Conservation (phyloP, 30 jellyfish, hydroid and myxozoan species). For the Mastigias papua region DNA sequence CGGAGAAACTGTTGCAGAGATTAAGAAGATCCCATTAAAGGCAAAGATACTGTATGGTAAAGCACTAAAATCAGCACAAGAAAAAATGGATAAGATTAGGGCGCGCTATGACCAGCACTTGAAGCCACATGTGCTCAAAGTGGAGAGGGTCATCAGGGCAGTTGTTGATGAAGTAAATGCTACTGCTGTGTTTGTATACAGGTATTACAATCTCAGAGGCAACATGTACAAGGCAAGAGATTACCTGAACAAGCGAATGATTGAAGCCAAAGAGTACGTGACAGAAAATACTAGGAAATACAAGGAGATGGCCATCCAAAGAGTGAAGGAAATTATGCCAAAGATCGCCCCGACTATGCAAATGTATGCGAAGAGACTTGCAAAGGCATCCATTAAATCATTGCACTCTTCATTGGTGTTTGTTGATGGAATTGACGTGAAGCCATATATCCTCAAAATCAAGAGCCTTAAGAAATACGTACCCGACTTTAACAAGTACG, state of each 20-base stretch:
- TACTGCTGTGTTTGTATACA: slow-evolving; percentile 73
- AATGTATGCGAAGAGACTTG: slow-evolving; percentile 59
- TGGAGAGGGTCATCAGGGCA: slow-evolving; percentile 39
- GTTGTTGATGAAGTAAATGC: slow-evolving; percentile 76
- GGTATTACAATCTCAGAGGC: slow-evolving; percentile 73
- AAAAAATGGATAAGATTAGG: slow-evolving; percentile 22
- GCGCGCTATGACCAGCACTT: slow-evolving; percentile 40
- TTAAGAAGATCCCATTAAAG: slow-evolving; percentile 78
- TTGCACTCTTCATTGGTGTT: slow-evolving; percentile 74
- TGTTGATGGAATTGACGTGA: slow-evolving; percentile 77
- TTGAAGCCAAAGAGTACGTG: slow-evolving; percentile 29
- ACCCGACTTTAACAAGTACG: slow-evolving; percentile 75
- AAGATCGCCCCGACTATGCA: slow-evolving; percentile 54
- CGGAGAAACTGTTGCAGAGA: slow-evolving; percentile 92
- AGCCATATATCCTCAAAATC: slow-evolving; percentile 51
- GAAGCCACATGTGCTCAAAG: slow-evolving; percentile 48
- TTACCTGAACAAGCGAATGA: slow-evolving; percentile 8
- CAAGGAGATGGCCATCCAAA: slow-evolving; percentile 22
- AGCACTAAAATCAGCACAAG: slow-evolving; percentile 24
- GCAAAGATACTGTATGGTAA: slow-evolving; percentile 53
- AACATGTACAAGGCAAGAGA: slow-evolving; percentile 50
- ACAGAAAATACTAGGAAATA: slow-evolving; percentile 42
- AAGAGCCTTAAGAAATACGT: slow-evolving; percentile 64
- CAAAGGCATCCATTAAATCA: slow-evolving; percentile 66
- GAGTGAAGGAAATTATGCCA: slow-evolving; percentile 53